A percentile compares a stretch with the other conserved stretches of the same genome.
phyloP scores from a whole-genome alignment of 2,888 invertebrate species.

The Tenthredo mesomela region DNA sequence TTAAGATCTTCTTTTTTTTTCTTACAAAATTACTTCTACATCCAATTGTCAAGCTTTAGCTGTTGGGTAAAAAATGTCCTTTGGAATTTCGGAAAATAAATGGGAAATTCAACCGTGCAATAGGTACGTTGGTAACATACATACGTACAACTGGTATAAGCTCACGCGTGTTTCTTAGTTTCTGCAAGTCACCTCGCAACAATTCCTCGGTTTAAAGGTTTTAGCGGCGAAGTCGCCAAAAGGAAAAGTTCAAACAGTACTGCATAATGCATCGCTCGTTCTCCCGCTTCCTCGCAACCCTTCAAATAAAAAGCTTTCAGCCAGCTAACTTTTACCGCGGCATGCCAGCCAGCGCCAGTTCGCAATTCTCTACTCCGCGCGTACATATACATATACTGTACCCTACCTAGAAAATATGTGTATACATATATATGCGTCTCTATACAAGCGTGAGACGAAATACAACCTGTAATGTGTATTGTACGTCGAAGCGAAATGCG shows the following conservation, averaged over 20 bases:
- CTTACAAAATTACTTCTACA: not conserved
- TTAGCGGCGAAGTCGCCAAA: constrained; percentile 60
- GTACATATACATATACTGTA: not conserved
- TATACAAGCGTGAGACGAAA: constrained; percentile 15
- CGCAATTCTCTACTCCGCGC: not conserved
- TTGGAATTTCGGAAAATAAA: not conserved
- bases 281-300: constrained; percentile 62
- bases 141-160: not conserved
- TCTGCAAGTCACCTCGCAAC: constrained; percentile 48
- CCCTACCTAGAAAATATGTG: not conserved
- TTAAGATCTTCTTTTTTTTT: not conserved
- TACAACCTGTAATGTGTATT: constrained; percentile 44
- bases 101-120: not conserved
- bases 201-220: constrained; percentile 50
- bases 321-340: constrained; percentile 69
- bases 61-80: not conserved
- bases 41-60: not conserved
- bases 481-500: constrained; percentile 20
- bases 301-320: constrained; percentile 72
- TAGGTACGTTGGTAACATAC: too few relatives aligned
- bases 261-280: constrained; percentile 73
- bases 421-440: not conserved
- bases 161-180: constrained; percentile 34
- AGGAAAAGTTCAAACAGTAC: constrained; percentile 73
- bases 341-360: constrained; percentile 14